Base-by-base conservation (phyloP, 2,888 invertebrate genomes). In the Charanyca ferruginea region DNA sequence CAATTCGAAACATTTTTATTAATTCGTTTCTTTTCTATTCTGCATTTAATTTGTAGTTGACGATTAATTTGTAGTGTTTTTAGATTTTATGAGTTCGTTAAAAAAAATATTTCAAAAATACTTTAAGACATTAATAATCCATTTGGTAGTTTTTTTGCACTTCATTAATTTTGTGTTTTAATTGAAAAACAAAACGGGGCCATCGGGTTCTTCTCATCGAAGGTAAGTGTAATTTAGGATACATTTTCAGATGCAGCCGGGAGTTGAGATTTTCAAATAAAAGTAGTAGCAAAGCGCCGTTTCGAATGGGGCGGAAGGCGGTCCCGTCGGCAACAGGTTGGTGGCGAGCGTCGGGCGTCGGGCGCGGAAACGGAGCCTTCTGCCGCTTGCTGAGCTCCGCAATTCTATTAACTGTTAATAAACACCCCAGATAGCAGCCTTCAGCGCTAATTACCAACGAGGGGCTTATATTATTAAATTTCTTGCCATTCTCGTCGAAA, bases 271-370 rank as follows among this genome's bases (percentile, higher is more conserved):
- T 80, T 61, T 51, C 52, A 66, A 61, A 60, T 72, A 67, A 57
- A 65, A 45, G 68, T 72, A 70, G 66, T 42, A 70, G 52, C 51
- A 48, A 48, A 83, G 80, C 77, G 74, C 64, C 73, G 83, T 81
- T 83, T 78, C 86, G 91, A 80, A 94, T 91, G 94, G 94, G 94
- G 95, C 95, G 95, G 93, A 94, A 95, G 95, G 95, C 95, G 95
- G 91, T 91, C 87, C 94, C 94, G 91, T 67, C 92, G 92, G 94
- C 95, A 95, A 95, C 95, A 95, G 95, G 95, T 95, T 92, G 94
- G 85, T 80, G 32, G 80, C 79, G 69, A 69, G 81, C 83, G 83
- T 53, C 85, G 88, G 85, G 87, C 87, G 85, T 73, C 86, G 87
- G 86, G 85, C 81, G 86, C 85, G 81, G 85, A 79, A 81, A 70